A percentile compares a stretch with the other conserved stretches of the same genome.
Conservation (phyloP, 2,113 vertebrate genomes). For the Vidua chalybeata region DNA sequence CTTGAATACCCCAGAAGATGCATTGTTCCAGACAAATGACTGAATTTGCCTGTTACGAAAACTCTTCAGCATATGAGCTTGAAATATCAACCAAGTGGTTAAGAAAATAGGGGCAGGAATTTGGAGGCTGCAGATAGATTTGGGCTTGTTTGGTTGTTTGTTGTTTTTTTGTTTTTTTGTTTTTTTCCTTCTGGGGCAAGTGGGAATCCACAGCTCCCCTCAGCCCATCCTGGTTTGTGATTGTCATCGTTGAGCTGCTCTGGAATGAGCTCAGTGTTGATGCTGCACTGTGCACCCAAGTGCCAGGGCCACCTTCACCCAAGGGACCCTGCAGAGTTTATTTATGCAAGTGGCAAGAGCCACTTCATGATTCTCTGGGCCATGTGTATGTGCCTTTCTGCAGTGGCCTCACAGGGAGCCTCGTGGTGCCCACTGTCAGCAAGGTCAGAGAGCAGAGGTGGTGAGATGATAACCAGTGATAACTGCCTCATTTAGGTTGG, state of each 20-base stretch:
- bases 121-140: background rate
- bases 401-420: fast-evolving
- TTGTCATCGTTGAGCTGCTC: background rate
- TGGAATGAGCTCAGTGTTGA: background rate
- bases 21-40: background rate
- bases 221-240: background rate
- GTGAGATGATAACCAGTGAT: background rate
- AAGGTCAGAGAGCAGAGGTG: fast-evolving
- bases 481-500: fast-evolving
- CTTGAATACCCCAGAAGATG: background rate
- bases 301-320: background rate
- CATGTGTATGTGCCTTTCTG: fast-evolving
- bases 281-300: background rate
- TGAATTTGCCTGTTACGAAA: background rate
- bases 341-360: background rate
- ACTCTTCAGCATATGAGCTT: fast-evolving
- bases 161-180: fast-evolving
- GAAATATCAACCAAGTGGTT: background rate
- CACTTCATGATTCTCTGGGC: background rate
- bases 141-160: background rate
- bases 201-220: background rate
- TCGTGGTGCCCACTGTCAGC: fast-evolving
- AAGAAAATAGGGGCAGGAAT: background rate
- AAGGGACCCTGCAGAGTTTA: background rate
- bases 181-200: background rate